Conservation (phyloP, 2,888 invertebrate genomes). For the Axea sp. region DNA sequence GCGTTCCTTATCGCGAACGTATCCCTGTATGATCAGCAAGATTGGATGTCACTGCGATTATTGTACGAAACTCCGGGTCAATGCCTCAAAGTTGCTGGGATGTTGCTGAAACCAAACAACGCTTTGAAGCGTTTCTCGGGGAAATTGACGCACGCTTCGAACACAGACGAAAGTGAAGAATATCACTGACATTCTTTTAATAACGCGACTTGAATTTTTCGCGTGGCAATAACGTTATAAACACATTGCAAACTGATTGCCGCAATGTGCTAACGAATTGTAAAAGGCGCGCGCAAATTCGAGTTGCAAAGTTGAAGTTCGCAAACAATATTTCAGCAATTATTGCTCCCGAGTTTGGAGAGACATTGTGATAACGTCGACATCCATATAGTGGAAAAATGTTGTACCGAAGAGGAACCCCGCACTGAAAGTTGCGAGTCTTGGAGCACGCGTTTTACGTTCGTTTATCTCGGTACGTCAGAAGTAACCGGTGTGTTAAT, state of each 20-base stretch:
- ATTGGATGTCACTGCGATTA: conserved; percentile 59
- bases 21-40: conserved; percentile 49
- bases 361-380: conserved; percentile 30
- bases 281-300: no score
- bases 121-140: not conserved
- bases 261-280: no score
- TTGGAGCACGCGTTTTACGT: not conserved
- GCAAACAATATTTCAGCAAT: conserved; percentile 12
- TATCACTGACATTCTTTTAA: no score
- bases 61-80: conserved; percentile 43
- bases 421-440: conserved; percentile 2
- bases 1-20: conserved; percentile 50
- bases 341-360: not conserved
- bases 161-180: not conserved
- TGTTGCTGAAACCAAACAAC: conserved; percentile 11
- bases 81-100: conserved; percentile 44
- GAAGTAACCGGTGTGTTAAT: conserved; percentile 7
- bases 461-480: conserved; percentile 4
- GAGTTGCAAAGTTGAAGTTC: no score
- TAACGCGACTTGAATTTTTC: no score
- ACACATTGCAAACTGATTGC: no score
- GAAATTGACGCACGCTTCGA: not conserved
- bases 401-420: not conserved
- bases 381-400: not conserved
- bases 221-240: no score